A percentile compares a stretch with the other conserved stretches of the same genome.
These are phyloP conservation scores for Camponotus fellah DNA, from an alignment of 2,888 invertebrate species.

Conservation along the genomic window DNA sequence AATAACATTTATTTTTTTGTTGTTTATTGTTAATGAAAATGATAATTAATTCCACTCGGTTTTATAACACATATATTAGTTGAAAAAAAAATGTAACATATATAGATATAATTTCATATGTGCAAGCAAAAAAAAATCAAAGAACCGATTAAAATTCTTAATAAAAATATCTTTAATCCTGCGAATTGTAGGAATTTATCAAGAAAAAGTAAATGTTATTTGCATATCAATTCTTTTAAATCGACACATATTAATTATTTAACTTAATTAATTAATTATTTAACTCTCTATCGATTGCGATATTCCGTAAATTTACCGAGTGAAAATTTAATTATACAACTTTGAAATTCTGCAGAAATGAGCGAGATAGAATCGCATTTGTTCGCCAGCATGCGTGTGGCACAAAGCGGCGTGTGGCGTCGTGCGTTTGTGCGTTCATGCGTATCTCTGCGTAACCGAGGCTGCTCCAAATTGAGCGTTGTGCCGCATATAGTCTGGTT, in stretches of 20 bases:
- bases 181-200: background rate
- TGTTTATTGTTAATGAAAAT: background rate
- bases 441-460: constrained; percentile 77
- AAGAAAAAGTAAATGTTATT: background rate
- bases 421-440: constrained; percentile 80
- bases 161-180: background rate
- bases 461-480: constrained; percentile 80
- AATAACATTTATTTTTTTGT: background rate
- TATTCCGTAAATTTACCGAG: background rate
- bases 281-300: background rate
- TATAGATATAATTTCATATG: background rate
- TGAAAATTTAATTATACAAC: constrained; percentile 3
- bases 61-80: background rate
- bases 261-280: background rate
- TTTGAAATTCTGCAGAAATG: constrained; percentile 38
- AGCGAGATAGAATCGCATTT: constrained; percentile 44
- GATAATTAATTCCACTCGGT: background rate
- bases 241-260: background rate
- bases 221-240: background rate
- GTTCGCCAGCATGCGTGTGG: constrained; percentile 66
- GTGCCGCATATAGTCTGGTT: constrained; percentile 78
- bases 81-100: background rate
- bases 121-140: background rate
- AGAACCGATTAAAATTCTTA: background rate
- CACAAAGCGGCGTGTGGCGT: constrained; percentile 72